Conservation (phyloP, 2,797 vertebrate genomes). For the Oceanodroma leucorhoa region DNA sequence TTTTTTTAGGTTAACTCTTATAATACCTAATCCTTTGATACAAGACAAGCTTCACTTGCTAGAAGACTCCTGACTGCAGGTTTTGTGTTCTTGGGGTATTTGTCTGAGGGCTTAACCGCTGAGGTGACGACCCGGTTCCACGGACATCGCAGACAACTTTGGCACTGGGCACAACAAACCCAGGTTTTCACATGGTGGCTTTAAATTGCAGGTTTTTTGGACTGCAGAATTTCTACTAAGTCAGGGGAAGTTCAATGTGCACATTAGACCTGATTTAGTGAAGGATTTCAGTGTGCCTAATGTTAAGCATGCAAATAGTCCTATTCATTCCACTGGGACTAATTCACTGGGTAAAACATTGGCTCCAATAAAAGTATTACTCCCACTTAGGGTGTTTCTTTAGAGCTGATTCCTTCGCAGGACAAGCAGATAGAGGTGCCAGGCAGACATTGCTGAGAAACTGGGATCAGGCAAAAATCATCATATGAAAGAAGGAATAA, state of each 20-base stretch:
- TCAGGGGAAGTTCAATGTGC: slow-evolving; percentile 8
- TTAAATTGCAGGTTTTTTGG: neutral
- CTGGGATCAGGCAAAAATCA: neutral
- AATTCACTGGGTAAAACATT: slow-evolving; percentile 14
- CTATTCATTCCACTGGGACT: neutral
- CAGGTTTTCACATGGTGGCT: neutral
- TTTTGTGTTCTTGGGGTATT: neutral
- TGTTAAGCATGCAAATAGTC: neutral
- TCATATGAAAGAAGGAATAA: neutral
- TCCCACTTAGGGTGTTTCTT: neutral
- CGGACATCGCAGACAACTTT: neutral
- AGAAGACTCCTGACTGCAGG: neutral
- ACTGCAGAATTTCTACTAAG: neutral
- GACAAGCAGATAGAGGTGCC: neutral
- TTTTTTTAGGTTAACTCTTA: neutral
- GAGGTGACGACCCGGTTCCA: neutral
- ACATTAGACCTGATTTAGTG: slow-evolving; percentile 30
- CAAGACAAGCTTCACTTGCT: neutral
- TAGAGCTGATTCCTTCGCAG: neutral
- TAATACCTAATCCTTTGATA: neutral
- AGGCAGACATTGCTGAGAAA: neutral
- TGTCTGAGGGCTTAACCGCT: neutral
- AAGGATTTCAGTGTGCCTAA: neutral
- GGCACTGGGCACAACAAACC: neutral
- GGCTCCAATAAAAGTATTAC: neutral